Conservation (phyloP, 1,140 invertebrate species). For the Lanistes nyassanus region DNA sequence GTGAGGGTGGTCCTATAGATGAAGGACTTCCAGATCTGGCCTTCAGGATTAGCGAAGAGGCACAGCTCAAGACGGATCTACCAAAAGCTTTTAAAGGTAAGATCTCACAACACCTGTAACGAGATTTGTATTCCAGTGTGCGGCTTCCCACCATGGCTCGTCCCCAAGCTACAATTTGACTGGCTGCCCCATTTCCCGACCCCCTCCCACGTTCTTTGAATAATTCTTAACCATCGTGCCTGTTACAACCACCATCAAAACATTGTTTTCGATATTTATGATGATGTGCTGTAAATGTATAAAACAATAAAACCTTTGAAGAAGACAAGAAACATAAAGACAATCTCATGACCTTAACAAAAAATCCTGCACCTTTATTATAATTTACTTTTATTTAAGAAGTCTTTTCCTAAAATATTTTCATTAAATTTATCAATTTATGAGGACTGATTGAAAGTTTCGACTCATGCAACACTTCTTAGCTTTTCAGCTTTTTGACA, state of each 20-base stretch:
- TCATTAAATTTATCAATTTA: too few relatives aligned
- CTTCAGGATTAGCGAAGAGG: constrained; percentile 17
- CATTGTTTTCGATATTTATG: not conserved
- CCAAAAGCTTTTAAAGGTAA: constrained; percentile 20
- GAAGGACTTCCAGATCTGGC: constrained; percentile 25
- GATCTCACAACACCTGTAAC: not conserved
- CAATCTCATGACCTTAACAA: too few relatives aligned
- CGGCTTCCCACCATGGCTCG: not conserved
- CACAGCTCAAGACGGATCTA: constrained; percentile 20
- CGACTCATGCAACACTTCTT: too few relatives aligned
- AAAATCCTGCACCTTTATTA: too few relatives aligned
- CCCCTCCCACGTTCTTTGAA: not conserved
- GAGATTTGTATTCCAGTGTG: not conserved
- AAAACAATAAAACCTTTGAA: too few relatives aligned
- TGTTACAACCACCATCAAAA: not conserved
- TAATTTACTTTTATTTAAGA: too few relatives aligned
- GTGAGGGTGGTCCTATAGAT: constrained; percentile 13
- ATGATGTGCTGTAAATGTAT: constrained; percentile 4
- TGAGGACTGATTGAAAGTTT: too few relatives aligned
- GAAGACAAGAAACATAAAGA: too few relatives aligned
- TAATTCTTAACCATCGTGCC: not conserved
- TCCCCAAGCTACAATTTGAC: not conserved
- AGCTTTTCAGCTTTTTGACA: too few relatives aligned
- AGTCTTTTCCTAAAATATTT: too few relatives aligned
- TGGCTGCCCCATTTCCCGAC: not conserved